Evolutionary conservation across 2,797 vertebrate genomes (phyloP).

Genomic region (Otolemur crassicaudatus): DNA sequence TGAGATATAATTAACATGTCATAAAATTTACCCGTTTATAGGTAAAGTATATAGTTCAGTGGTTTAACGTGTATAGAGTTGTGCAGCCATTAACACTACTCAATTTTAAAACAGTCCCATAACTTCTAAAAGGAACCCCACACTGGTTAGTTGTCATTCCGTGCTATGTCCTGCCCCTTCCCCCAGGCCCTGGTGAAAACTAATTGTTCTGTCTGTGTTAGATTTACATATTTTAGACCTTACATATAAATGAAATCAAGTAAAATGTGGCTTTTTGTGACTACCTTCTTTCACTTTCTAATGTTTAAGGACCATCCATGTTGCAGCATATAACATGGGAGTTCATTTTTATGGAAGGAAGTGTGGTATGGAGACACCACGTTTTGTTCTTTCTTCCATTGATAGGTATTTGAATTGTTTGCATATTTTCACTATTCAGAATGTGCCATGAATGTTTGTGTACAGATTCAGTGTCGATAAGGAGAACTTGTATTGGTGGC

Average conservation of each 20-base stretch:
- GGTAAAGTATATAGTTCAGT: neutral
- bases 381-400: rapidly evolving
- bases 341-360: neutral
- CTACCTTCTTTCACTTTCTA: neutral
- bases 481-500: neutral
- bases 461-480: rapidly evolving
- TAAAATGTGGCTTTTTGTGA: neutral
- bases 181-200: neutral
- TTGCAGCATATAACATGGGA: neutral
- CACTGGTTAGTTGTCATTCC: neutral
- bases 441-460: neutral
- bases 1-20: neutral
- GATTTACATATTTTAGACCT: neutral
- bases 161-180: no score
- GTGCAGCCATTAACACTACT: neutral
- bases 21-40: neutral
- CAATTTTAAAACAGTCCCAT: neutral
- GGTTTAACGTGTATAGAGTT: neutral
- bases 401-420: neutral
- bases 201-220: neutral
- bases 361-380: rapidly evolving
- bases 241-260: neutral
- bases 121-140: neutral
- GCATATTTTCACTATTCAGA: neutral
- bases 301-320: neutral